Conservation (phyloP, 2,113 vertebrate genomes). For the Mesembrinibis cayennensis region DNA sequence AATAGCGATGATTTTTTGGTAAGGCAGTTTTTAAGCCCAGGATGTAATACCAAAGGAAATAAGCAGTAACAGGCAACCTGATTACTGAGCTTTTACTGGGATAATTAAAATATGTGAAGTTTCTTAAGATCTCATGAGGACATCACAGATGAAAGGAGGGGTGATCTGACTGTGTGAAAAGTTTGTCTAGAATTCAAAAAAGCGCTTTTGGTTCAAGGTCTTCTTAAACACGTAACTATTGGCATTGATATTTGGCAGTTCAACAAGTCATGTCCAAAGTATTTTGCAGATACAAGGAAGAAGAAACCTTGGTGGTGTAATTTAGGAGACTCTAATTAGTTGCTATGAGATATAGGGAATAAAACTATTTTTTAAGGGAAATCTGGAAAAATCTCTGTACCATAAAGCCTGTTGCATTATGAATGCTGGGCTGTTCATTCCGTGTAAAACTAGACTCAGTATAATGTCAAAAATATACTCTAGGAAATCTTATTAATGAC, state of each 20-base stretch:
- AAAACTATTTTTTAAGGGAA: background rate
- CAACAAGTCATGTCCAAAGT: background rate
- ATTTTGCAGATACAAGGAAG: background rate
- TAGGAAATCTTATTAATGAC: background rate
- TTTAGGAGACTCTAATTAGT: background rate
- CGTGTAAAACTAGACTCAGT: background rate
- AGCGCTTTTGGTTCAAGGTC: background rate
- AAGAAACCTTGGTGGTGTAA: background rate
- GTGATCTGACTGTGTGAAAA: background rate
- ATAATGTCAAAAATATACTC: background rate
- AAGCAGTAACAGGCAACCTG: background rate
- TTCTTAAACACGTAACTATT: background rate
- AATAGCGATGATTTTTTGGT: background rate
- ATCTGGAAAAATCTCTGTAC: background rate
- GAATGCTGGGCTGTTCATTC: background rate
- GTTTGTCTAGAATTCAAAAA: background rate
- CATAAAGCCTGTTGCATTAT: background rate
- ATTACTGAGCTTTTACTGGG: background rate
- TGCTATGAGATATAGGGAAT: background rate
- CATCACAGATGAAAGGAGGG: background rate
- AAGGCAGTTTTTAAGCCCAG: background rate
- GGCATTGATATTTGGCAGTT: background rate
- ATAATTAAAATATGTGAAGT: background rate
- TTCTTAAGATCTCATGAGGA: background rate
- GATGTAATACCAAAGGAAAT: background rate